These are phyloP conservation scores for Drosophila recens DNA, from an alignment of 2,888 invertebrate genomes.

Conservation along the genomic window DNA sequence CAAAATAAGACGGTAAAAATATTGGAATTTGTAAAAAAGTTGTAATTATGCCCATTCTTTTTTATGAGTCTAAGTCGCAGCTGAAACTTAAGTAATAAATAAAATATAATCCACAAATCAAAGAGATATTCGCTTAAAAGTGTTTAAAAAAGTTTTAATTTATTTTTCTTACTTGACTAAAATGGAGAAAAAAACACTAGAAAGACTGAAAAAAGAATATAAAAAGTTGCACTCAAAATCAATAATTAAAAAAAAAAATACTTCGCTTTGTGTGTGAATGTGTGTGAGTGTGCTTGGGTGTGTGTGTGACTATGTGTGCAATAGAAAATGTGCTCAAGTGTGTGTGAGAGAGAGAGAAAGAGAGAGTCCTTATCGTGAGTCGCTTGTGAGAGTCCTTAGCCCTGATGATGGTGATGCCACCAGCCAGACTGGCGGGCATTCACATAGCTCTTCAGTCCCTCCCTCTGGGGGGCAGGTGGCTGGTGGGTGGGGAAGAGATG, in stretches of 20 bases:
- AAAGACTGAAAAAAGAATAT: constrained; percentile 9
- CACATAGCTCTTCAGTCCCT: constrained; percentile 77
- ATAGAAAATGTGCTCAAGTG: constrained; percentile 3
- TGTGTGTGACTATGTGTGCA: constrained; percentile 4
- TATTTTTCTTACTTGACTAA: constrained; percentile 37
- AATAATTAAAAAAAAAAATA: constrained; percentile 15
- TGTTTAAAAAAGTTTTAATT: constrained; percentile 25
- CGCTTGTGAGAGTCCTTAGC: constrained; percentile 17
- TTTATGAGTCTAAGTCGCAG: too few species aligned
- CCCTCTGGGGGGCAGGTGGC: constrained; percentile 36
- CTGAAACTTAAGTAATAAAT: too few species aligned
- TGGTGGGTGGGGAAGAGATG: constrained; percentile 81
- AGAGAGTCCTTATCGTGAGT: constrained; percentile 1
- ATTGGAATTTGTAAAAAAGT: too few species aligned
- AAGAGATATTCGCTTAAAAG: background rate
- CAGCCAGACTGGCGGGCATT: constrained; percentile 78
- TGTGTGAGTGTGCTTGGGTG: constrained; percentile 9
- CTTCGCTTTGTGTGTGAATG: constrained; percentile 2
- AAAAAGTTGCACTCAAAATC: background rate
- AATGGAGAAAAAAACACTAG: constrained; percentile 10
- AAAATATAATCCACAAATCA: too few species aligned
- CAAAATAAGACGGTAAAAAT: too few species aligned
- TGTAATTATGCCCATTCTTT: too few species aligned
- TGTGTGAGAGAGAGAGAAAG: background rate
- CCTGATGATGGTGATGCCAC: constrained; percentile 79